Percentiles rank a stretch among this genome's conserved stretches.
Evolutionary conservation across 2,888 invertebrate species (phyloP).

Genomic region (Chrysolina oricalcia): DNA sequence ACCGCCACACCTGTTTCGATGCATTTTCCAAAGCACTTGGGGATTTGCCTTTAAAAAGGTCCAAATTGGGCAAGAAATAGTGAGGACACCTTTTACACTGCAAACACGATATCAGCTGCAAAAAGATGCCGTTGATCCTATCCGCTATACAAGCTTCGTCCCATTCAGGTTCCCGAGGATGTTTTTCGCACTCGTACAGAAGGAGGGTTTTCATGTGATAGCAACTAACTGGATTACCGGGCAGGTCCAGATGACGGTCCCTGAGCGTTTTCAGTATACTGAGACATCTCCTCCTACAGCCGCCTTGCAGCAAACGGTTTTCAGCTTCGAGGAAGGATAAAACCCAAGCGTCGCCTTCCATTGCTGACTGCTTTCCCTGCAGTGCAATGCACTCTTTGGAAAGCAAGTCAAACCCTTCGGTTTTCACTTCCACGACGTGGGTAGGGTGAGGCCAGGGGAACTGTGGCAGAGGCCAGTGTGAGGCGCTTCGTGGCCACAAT

Average conservation of each 20-base stretch:
- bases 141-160: slow-evolving; percentile 86
- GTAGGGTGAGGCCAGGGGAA: slow-evolving; percentile 89
- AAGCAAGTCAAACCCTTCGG: slow-evolving; percentile 87
- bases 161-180: slow-evolving; percentile 87
- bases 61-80: slow-evolving; percentile 87
- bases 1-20: slow-evolving; percentile 86
- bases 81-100: slow-evolving; percentile 89
- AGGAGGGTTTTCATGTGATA: slow-evolving; percentile 86
- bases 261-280: slow-evolving; percentile 85
- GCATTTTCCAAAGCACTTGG: slow-evolving; percentile 85
- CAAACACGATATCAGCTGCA: slow-evolving; percentile 88
- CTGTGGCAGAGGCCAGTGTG: slow-evolving; percentile 86
- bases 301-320: slow-evolving; percentile 82
- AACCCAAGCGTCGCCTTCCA: slow-evolving; percentile 92
- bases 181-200: slow-evolving; percentile 90
- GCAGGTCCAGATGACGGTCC: slow-evolving; percentile 84
- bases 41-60: slow-evolving; percentile 86
- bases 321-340: slow-evolving; percentile 86
- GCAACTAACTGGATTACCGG: slow-evolving; percentile 84
- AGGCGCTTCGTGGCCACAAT: slow-evolving; percentile 88
- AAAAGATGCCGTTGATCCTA: slow-evolving; percentile 85
- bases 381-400: slow-evolving; percentile 81
- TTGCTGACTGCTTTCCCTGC: slow-evolving; percentile 81
- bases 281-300: slow-evolving; percentile 78
- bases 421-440: slow-evolving; percentile 85